phyloP scores from a whole-genome alignment of 2,888 invertebrate genomes.

The Nemotelus pantherinus region DNA sequence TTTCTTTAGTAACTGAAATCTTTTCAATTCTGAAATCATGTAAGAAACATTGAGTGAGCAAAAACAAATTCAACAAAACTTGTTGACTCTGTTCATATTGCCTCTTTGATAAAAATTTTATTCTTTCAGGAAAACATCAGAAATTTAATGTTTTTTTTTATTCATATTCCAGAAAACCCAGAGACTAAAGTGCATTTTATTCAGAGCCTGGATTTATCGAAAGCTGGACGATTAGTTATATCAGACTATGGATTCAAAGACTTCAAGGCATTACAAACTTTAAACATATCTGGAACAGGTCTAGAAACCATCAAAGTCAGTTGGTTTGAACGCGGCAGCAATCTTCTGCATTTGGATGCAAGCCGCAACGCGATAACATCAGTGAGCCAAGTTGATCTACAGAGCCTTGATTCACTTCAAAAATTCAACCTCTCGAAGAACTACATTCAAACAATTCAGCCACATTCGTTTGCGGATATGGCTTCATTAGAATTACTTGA shows the following conservation, averaged over 20 bases:
- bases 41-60: no score
- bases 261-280: constrained; percentile 54
- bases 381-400: constrained; percentile 54
- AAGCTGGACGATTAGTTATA: constrained; percentile 54
- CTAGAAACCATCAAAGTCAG: constrained; percentile 52
- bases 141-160: no score
- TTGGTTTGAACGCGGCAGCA: constrained; percentile 54
- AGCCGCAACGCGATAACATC: constrained; percentile 57
- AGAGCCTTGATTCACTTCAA: constrained; percentile 54
- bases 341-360: constrained; percentile 57
- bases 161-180: not conserved
- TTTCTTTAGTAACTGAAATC: no score
- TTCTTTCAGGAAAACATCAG: no score
- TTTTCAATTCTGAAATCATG: no score
- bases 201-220: constrained; percentile 57
- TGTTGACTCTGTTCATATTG: no score
- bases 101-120: no score
- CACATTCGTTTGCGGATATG: constrained; percentile 54
- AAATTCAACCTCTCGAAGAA: constrained; percentile 60
- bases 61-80: no score
- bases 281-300: constrained; percentile 58
- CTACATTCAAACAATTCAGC: constrained; percentile 53
- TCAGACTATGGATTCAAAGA: constrained; percentile 56
- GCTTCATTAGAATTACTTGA: constrained; percentile 55
- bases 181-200: constrained; percentile 48